These are phyloP conservation scores for Fragum whitleyi DNA, from an alignment of 2,888 invertebrate species.

Conservation along the genomic window DNA sequence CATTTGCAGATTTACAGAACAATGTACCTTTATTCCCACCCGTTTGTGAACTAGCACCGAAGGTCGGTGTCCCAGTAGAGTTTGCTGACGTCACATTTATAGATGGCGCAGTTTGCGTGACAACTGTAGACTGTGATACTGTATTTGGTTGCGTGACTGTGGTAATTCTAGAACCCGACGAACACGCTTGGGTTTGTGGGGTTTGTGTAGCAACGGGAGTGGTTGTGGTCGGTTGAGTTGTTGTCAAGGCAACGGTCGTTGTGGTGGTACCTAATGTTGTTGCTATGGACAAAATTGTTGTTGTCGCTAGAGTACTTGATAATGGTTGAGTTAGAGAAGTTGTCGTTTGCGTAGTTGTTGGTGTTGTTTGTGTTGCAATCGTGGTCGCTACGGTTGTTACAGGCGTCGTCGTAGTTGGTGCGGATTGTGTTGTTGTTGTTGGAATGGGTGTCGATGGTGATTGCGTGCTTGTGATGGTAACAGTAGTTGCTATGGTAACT, in stretches of 20 bases:
- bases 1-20: no score
- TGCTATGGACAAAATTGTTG: neutral
- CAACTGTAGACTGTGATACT: neutral
- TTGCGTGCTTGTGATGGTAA: neutral
- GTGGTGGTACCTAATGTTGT: neutral
- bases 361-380: neutral
- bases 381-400: neutral
- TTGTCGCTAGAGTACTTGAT: neutral
- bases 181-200: neutral
- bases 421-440: neutral
- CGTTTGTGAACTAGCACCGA: constrained; percentile 2
- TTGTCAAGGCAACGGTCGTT: neutral
- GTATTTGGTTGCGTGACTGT: neutral
- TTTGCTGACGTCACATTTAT: neutral
- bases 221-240: neutral
- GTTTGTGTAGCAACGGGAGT: neutral
- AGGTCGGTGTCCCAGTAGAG: neutral
- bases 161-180: neutral
- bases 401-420: neutral
- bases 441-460: neutral
- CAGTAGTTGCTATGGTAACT: neutral
- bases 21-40: constrained; percentile 5
- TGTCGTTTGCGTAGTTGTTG: neutral
- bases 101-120: neutral
- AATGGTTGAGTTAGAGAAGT: neutral